Percentiles rank a stretch among this genome's conserved stretches.
These are phyloP conservation scores for Slavum lentiscoides DNA, from an alignment of 2,888 invertebrate genomes.

Conservation along the genomic window DNA sequence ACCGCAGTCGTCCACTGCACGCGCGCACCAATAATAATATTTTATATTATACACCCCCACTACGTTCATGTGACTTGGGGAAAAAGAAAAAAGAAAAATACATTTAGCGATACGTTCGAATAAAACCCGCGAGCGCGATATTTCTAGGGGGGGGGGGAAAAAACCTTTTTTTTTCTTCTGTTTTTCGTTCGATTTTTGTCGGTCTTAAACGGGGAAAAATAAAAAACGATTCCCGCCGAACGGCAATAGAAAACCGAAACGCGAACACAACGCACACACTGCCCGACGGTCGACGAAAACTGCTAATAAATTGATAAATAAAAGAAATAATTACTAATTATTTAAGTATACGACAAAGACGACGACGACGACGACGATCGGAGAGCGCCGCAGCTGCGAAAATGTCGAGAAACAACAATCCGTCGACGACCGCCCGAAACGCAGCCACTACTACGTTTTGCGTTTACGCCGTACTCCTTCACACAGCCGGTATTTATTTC, in stretches of 20 bases:
- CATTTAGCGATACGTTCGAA: no score
- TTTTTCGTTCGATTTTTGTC: no score
- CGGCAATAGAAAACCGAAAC: neutral
- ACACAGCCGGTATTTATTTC: neutral
- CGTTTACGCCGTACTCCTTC: conserved; percentile 14
- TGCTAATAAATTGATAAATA: neutral
- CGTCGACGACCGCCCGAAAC: neutral
- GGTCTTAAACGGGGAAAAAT: no score
- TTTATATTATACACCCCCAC: no score
- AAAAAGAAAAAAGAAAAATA: no score
- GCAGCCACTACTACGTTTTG: neutral
- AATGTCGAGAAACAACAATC: neutral
- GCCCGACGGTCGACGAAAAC: neutral
- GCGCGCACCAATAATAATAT: neutral
- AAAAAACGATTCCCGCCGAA: no score
- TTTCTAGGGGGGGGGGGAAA: no score
- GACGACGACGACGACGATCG: no score
- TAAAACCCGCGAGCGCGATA: neutral
- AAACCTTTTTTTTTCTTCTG: neutral
- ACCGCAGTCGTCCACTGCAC: neutral
- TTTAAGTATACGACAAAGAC: neutral
- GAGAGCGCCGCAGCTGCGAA: no score
- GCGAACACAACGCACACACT: neutral
- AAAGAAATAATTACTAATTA: no score
- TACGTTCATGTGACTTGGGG: no score